Evolutionary conservation across 2,797 vertebrate genomes (phyloP).

Genomic region (Lophius americanus): DNA sequence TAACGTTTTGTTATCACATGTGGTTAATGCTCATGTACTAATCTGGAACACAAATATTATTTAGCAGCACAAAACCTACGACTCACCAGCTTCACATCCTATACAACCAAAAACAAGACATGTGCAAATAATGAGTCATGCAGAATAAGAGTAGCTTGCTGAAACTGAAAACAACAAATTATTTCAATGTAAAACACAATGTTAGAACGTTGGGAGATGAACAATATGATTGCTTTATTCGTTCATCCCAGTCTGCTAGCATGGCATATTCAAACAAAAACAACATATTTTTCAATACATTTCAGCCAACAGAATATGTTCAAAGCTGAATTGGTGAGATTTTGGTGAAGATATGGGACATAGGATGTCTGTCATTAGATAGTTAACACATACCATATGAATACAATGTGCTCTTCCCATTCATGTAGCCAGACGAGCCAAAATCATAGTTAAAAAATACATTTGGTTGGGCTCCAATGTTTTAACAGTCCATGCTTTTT

Average conservation of each 20-base stretch:
- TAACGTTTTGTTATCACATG: neutral
- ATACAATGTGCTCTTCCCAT: neutral
- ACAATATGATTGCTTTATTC: neutral
- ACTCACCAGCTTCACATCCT: constrained; percentile 40
- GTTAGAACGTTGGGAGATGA: no score
- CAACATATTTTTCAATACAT: neutral
- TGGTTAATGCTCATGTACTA: no score
- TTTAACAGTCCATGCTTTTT: no score
- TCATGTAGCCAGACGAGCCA: no score
- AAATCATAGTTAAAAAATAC: no score
- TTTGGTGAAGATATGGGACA: constrained; percentile 3
- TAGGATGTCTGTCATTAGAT: constrained; percentile 15
- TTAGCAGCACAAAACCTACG: no score
- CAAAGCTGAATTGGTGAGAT: constrained; percentile 10
- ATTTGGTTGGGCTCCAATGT: no score
- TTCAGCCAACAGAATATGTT: constrained; percentile 17
- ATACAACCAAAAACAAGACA: constrained; percentile 35
- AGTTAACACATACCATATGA: constrained; percentile 34
- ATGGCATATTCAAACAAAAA: constrained; percentile 13
- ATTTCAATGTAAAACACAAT: neutral
- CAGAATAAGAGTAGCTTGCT: constrained; percentile 27
- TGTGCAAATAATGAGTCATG: constrained; percentile 44
- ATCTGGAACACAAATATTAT: no score
- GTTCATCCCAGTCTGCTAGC: constrained; percentile 25
- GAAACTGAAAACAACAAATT: constrained; percentile 26